Evolutionary conservation across 2,888 invertebrate genomes (phyloP).

Genomic region (Platerodrilus igneus): DNA sequence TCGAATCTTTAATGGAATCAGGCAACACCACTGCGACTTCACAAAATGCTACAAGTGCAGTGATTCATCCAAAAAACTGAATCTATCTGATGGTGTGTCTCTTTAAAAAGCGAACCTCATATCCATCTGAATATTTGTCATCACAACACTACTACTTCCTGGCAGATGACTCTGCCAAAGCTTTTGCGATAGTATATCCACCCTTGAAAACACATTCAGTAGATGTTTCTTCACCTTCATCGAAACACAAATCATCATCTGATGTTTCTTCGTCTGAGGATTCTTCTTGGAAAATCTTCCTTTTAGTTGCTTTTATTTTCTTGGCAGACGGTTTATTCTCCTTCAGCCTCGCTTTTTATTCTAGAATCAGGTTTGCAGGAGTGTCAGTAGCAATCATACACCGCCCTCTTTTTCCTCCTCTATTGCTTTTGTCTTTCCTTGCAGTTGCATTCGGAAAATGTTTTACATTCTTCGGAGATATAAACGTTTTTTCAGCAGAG

Average conservation of each 20-base stretch:
- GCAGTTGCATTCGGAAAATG: conserved; percentile 8
- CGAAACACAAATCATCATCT: too few species aligned
- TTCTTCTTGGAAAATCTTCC: too few species aligned
- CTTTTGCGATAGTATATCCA: conserved; percentile 10
- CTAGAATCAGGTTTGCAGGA: conserved; percentile 1
- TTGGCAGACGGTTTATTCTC: too few species aligned
- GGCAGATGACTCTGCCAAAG: conserved; percentile 10
- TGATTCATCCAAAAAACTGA: conserved; percentile 10
- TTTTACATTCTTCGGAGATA: conserved; percentile 8
- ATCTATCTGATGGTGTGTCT: conserved; percentile 8
- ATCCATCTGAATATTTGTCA: conserved; percentile 1
- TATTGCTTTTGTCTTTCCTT: neutral
- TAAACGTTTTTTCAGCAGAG: too few species aligned
- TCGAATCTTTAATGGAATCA: conserved; percentile 11
- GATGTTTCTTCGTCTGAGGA: too few species aligned
- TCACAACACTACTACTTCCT: conserved; percentile 13
- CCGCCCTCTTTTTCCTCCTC: conserved; percentile 2
- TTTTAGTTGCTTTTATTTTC: too few species aligned
- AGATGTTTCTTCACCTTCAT: too few species aligned
- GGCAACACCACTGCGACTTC: conserved; percentile 14
- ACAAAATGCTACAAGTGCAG: conserved; percentile 6
- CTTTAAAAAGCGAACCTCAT: conserved; percentile 10
- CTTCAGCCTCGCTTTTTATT: conserved; percentile 4
- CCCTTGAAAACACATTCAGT: too few species aligned
- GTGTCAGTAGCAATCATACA: conserved; percentile 7